Evolutionary conservation across 37 sponge, comb jelly and placozoan species (phyloP), one percentile per base, ranked within the genome.

Genomic region (Geodia barretti): DNA sequence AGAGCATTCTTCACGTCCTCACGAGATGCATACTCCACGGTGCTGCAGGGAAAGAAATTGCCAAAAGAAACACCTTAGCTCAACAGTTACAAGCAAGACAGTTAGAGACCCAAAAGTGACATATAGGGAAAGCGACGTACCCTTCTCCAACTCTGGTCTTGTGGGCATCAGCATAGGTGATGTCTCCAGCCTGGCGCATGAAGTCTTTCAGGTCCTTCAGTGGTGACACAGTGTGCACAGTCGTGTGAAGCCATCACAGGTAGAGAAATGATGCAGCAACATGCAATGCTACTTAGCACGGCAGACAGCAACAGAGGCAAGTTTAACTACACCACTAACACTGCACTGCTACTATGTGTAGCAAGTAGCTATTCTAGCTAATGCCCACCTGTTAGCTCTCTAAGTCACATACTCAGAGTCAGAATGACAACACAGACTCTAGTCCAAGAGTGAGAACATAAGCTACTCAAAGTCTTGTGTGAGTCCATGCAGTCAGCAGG

Each of bases 161-260:
- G 83, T 99, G 99, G 29, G 99, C 99, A 81, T 99, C 99, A 72
- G 99, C 99, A 84, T 91, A 99, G 0, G 99, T 97, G 29, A 99
- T 94, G 62, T 97, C 95, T 25, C 95, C 99, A 39, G 93, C 97
- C 19, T 78, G 74, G 19, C 99, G 79, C 85, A 96, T 87, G 86
- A 93, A 94, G 81, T 99, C 99, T 70, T 99, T 99, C 86, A 99
- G 41, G 70, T 99, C 99, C 95, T 97, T 81, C 37, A 47, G 7
- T n/a, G n/a, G n/a, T n/a, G n/a, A n/a, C n/a, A n/a, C n/a, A n/a
- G n/a, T n/a, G n/a, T n/a, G n/a, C n/a, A n/a, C n/a, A n/a, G n/a
- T n/a, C n/a, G n/a, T n/a, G n/a, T n/a, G n/a, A n/a, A n/a, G n/a
- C n/a, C n/a, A n/a, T n/a, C n/a, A n/a, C n/a, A n/a, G n/a, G n/a